phyloP scores from a whole-genome alignment of 30 jellyfish, hydroid and myxozoan genomes.

The Catostylus mosaicus region DNA sequence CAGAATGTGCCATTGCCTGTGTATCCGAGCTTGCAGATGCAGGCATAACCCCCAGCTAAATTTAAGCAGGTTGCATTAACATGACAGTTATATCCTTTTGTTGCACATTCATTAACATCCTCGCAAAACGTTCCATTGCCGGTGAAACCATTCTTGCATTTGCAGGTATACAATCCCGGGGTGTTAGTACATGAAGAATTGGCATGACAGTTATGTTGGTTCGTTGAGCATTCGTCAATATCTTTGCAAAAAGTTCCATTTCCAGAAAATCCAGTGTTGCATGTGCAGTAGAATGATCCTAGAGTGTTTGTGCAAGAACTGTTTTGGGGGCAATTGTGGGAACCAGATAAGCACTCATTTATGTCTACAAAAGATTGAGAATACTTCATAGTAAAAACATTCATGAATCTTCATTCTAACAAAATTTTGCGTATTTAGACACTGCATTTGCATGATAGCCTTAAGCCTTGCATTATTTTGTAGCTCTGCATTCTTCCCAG shows the following conservation, averaged over 20 bases:
- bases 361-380: slow-evolving; percentile 11
- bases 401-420: too few relatives aligned
- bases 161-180: slow-evolving; percentile 56
- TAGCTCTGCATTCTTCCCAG: too few relatives aligned
- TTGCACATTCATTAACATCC: slow-evolving; percentile 46
- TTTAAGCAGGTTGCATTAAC: slow-evolving; percentile 19
- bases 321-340: slow-evolving; percentile 27
- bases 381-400: slow-evolving; percentile 16
- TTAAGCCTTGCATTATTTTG: too few relatives aligned
- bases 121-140: slow-evolving; percentile 67
- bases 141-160: slow-evolving; percentile 49
- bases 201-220: slow-evolving; percentile 2
- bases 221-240: background rate
- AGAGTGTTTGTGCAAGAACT: slow-evolving; percentile 11
- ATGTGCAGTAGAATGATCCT: slow-evolving; percentile 32
- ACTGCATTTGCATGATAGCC: too few relatives aligned
- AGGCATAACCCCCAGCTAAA: background rate
- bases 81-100: slow-evolving; percentile 17
- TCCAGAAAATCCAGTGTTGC: slow-evolving; percentile 45
- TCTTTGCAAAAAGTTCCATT: too few relatives aligned
- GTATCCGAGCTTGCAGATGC: slow-evolving; percentile 31
- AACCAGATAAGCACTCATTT: slow-evolving; percentile 15
- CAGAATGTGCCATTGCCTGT: slow-evolving; percentile 54
- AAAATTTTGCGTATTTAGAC: too few relatives aligned
- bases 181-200: slow-evolving; percentile 52